phyloP scores from a whole-genome alignment of 2,113 vertebrate genomes.

The Cettia cetti region DNA sequence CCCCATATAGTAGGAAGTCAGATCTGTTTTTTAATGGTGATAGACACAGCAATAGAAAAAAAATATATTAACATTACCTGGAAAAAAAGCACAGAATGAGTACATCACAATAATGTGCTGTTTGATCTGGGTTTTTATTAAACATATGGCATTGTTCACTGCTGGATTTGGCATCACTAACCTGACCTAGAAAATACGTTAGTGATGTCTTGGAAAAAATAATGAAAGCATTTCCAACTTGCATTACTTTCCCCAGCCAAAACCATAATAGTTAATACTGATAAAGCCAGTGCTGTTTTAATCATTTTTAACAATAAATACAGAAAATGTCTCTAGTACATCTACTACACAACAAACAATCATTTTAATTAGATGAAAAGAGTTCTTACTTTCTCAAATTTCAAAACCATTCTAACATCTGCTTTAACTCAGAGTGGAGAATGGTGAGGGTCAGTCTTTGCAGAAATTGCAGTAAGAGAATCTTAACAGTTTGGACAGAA shows the following conservation, averaged over 20 bases:
- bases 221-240: not conserved
- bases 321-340: not conserved
- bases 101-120: not conserved
- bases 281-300: not conserved
- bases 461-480: not conserved
- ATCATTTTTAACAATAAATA: not conserved
- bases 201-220: not conserved
- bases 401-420: not conserved
- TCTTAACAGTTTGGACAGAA: not conserved
- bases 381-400: not conserved
- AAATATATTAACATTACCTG: not conserved
- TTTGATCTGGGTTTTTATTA: not conserved
- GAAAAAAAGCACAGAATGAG: not conserved
- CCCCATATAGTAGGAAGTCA: not conserved
- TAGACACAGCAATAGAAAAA: not conserved
- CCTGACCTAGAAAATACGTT: not conserved
- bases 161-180: not conserved
- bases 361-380: not conserved
- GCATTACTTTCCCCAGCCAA: not conserved
- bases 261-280: not conserved
- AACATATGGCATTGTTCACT: not conserved
- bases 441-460: not conserved
- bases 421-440: not conserved
- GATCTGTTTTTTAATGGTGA: not conserved
- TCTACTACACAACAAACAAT: not conserved